Evolutionary conservation across 2,113 vertebrate species (phyloP).

Genomic region (Sorex fumeus): DNA sequence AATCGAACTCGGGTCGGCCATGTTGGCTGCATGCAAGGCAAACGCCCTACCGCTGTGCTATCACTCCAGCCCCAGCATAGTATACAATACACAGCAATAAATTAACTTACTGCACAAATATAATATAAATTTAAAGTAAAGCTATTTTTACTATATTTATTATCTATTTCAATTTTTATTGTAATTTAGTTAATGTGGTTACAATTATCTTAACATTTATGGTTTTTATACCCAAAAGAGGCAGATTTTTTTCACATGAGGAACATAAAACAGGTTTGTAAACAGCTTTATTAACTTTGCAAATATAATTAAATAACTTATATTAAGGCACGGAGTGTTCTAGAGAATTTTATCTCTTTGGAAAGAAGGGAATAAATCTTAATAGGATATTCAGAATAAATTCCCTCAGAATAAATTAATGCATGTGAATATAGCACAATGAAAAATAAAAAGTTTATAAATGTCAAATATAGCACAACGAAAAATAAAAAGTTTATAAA

Average conservation of each 20-base stretch:
- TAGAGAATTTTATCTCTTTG: background rate
- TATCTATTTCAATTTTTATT: no score
- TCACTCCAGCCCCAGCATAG: no score
- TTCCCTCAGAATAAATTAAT: background rate
- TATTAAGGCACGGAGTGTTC: background rate
- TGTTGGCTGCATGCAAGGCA: no score
- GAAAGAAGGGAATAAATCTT: background rate
- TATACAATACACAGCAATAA: background rate
- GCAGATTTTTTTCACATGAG: background rate
- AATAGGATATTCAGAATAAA: background rate
- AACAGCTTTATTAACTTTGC: background rate
- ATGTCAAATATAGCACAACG: no score
- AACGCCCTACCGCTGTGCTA: no score
- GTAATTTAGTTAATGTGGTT: no score
- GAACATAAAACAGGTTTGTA: background rate
- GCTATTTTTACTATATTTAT: no score
- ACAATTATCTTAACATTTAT: no score
- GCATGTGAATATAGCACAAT: background rate
- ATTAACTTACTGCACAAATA: background rate
- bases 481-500: no score
- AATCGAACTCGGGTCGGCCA: no score
- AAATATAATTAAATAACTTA: background rate
- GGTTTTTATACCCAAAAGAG: background rate
- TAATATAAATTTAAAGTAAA: no score
- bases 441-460: no score